Percentiles rank a stretch among this genome's conserved stretches.
Conservation (phyloP, 2,797 vertebrate genomes). For the Lepilemur ruficaudatus region DNA sequence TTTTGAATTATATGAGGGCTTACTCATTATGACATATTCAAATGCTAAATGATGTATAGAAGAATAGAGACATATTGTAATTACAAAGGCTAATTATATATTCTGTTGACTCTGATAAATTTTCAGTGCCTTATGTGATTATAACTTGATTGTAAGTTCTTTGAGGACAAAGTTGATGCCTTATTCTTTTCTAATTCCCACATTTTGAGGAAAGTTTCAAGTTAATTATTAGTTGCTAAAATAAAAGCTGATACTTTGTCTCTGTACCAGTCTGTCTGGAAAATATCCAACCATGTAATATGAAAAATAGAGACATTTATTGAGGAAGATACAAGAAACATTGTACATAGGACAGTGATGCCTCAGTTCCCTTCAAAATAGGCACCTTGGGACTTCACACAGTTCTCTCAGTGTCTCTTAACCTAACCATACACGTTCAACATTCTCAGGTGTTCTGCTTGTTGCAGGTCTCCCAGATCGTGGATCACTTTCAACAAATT, state of each 20-base stretch:
- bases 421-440: too few relatives aligned
- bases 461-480: too few relatives aligned
- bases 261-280: background rate
- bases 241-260: background rate
- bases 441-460: too few relatives aligned
- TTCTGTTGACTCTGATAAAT: background rate
- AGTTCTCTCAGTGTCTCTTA: too few relatives aligned
- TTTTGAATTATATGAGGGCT: conserved; percentile 29
- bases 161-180: background rate
- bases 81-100: background rate
- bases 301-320: too few relatives aligned
- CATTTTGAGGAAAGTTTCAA: background rate
- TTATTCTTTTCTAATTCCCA: background rate
- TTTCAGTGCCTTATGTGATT: background rate
- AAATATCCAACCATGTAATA: too few relatives aligned
- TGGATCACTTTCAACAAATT: too few relatives aligned
- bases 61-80: background rate
- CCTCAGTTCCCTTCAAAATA: too few relatives aligned
- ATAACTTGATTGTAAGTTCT: background rate
- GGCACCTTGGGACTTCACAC: too few relatives aligned
- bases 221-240: background rate
- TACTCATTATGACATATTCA: conserved; percentile 18
- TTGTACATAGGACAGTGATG: too few relatives aligned
- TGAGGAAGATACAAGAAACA: too few relatives aligned
- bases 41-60: conserved; percentile 34